Percentiles rank a stretch among this genome's conserved stretches.
Conservation (phyloP, 2,888 invertebrate species). For the Synergus itoensis region DNA sequence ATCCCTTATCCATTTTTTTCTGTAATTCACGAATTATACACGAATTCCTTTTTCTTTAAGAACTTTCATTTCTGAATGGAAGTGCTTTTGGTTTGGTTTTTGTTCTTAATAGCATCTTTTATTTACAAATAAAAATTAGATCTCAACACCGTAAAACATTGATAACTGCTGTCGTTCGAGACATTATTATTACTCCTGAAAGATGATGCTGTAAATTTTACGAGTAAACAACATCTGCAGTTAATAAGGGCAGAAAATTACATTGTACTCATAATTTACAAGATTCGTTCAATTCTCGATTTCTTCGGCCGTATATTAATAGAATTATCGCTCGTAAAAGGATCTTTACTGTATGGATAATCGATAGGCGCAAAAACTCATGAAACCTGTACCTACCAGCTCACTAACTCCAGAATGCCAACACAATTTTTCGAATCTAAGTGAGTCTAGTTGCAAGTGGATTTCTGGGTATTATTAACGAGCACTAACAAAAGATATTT, state of each 20-base stretch:
- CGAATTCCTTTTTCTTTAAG: no score
- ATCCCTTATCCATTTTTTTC: not conserved
- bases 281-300: not conserved
- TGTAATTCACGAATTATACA: not conserved
- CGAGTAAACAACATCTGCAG: not conserved
- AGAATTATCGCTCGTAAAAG: slow-evolving; percentile 21
- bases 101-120: not conserved
- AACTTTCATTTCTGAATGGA: no score
- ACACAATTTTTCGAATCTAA: not conserved
- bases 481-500: not conserved
- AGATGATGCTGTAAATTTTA: slow-evolving; percentile 6
- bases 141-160: not conserved
- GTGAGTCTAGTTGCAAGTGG: not conserved
- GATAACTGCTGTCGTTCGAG: not conserved
- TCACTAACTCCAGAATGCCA: not conserved
- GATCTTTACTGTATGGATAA: slow-evolving; percentile 7
- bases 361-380: not conserved
- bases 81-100: no score
- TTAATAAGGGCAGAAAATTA: not conserved
- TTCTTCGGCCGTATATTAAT: slow-evolving; percentile 3
- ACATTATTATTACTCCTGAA: no score
- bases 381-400: not conserved
- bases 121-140: not conserved
- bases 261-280: slow-evolving; percentile 21
- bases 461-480: slow-evolving; percentile 21